Conservation (phyloP, 2,113 vertebrate genomes). For the Lepidiolamprologus cunningtoni region DNA sequence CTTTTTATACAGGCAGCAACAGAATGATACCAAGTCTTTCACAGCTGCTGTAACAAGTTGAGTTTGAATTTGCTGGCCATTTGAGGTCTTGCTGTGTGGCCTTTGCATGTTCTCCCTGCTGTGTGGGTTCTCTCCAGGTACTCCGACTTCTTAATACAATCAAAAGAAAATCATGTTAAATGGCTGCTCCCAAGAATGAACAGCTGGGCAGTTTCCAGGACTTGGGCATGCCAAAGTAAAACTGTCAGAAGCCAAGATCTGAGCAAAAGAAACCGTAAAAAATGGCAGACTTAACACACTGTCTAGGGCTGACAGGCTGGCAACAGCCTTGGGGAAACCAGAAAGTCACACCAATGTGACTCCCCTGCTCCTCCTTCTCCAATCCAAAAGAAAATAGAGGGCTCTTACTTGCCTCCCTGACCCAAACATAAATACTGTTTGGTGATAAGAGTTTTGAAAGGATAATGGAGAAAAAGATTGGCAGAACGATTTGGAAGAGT, state of each 20-base stretch:
- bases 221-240: background rate
- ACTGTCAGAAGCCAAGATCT: background rate
- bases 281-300: background rate
- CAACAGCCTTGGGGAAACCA: background rate
- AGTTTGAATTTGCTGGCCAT: background rate
- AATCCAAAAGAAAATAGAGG: background rate
- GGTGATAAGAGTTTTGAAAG: background rate
- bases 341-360: background rate
- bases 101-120: background rate
- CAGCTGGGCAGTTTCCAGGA: background rate
- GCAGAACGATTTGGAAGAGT: background rate
- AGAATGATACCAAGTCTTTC: background rate
- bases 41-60: background rate
- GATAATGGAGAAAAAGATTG: background rate
- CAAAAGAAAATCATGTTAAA: background rate
- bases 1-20: background rate
- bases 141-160: background rate
- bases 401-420: background rate
- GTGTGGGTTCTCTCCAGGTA: background rate
- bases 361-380: rapidly evolving
- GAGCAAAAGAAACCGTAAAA: background rate
- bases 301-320: background rate
- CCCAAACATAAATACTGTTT: background rate
- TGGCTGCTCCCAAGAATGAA: background rate
- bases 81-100: background rate